Percentiles rank a stretch among this genome's conserved stretches.
Evolutionary conservation across 2,888 invertebrate species (phyloP).

Genomic region (Cremastobaeus sp.): DNA sequence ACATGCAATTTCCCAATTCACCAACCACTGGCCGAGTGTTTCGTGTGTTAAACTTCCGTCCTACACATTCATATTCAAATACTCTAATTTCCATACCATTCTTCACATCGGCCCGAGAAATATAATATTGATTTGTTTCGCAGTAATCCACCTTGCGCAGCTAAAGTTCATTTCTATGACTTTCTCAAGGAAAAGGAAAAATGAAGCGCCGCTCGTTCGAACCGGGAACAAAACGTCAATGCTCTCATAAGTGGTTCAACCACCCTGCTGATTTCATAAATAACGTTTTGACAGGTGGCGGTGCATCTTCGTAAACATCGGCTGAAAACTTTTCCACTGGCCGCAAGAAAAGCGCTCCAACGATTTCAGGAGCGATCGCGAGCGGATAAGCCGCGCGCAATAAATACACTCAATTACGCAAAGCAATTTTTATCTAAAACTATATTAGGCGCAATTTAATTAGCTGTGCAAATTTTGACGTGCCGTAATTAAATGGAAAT

Average conservation of each 20-base stretch:
- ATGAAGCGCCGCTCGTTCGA: neutral
- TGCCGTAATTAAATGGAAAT: slow-evolving; percentile 29
- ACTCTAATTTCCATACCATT: slow-evolving; percentile 19
- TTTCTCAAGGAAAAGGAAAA: slow-evolving; percentile 7
- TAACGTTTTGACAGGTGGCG: slow-evolving; percentile 44
- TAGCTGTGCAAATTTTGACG: slow-evolving; percentile 24
- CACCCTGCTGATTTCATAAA: slow-evolving; percentile 41
- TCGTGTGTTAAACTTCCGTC: neutral
- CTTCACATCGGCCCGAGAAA: too few species aligned
- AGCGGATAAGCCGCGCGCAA: slow-evolving; percentile 26
- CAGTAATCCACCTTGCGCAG: neutral
- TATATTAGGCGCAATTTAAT: slow-evolving; percentile 36
- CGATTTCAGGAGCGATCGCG: slow-evolving; percentile 3
- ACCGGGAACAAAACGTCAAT: slow-evolving; percentile 19
- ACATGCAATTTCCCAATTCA: too few species aligned
- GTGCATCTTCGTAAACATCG: slow-evolving; percentile 37
- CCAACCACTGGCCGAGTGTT: too few species aligned
- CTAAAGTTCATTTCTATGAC: too few species aligned
- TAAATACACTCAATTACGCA: slow-evolving; percentile 27
- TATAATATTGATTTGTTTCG: slow-evolving; percentile 9
- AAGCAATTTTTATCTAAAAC: slow-evolving; percentile 20
- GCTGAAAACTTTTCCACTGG: slow-evolving; percentile 31
- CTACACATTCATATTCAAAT: slow-evolving; percentile 28
- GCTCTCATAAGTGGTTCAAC: slow-evolving; percentile 31
- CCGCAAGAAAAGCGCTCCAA: slow-evolving; percentile 4